Base-by-base conservation (phyloP, 2,888 invertebrate species). In the Polyommatus iphigenia region DNA sequence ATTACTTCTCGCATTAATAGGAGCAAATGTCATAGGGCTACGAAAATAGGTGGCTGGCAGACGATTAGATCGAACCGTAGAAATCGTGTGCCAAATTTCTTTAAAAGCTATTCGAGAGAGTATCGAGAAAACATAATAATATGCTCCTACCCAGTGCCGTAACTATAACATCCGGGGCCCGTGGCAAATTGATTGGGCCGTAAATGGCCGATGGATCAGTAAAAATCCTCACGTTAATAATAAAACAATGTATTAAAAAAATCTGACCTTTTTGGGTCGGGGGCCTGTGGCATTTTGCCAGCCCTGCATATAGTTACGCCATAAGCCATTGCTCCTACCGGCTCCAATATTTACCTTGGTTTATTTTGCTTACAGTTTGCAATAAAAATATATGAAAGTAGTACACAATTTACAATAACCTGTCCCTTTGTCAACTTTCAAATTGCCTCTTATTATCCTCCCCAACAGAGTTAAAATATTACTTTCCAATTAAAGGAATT, bases 11-110 rank as follows among this genome's bases (percentile, higher is more conserved):
- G 13, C 71, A 77, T 46, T n/a, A 77, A 59, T 77, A 72, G 77
- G 72, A 57, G 79, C 80, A 82, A 82, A 84, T 84, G 82, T 81
- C 81, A 80, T 79, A 82, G 82, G 82, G 76, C 77, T 80, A 77
- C 82, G 82, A 83, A 83, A 84, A 82, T 83, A 84, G 83, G 81
- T 76, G 78, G 80, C 80, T 83, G 83, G 82, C 82, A 81, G 80
- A 80, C 81, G 81, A 78, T 78, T 76, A 76, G 79, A 79, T 79
- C 79, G 79, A 79, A 80, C 79, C 77, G 67, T 50, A 78, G 77
- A 29, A 80, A 79, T 80, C 78, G 78, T 77, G 72, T 83, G 83
- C 83, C 83, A 83, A 83, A 81, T 79, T 80, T 77, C 77, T 77
- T 77, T 62, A 72, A 76, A 78, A 77, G 77, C 32, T 77, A 79